Evolutionary conservation across 2,797 vertebrate species (phyloP).

Genomic region (Sebastes oblongus): DNA sequence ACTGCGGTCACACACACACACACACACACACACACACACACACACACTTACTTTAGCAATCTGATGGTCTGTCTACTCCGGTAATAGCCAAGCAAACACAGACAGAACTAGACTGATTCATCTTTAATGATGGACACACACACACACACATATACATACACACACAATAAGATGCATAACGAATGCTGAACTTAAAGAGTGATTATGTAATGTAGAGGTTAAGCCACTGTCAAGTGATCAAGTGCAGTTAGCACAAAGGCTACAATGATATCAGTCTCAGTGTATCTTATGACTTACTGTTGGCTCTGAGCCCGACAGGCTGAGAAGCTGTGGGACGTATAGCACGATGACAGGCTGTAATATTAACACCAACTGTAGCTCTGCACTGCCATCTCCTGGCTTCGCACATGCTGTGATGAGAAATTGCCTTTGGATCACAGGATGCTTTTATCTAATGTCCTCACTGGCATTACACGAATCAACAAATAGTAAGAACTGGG

Average conservation of each 20-base stretch:
- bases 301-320: neutral
- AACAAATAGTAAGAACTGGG: neutral
- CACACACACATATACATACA: neutral
- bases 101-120: conserved; percentile 33
- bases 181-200: neutral
- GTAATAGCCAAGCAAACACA: conserved; percentile 52
- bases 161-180: neutral
- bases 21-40: neutral
- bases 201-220: neutral
- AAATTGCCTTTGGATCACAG: neutral
- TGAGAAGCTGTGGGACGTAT: neutral
- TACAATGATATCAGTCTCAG: neutral
- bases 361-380: conserved; percentile 40
- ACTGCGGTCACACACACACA: neutral
- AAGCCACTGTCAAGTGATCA: neutral
- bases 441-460: neutral
- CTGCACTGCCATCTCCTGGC: conserved; percentile 75
- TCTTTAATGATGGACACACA: conserved; percentile 23
- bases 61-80: conserved; percentile 72
- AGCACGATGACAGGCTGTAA: neutral
- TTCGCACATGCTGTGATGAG: conserved; percentile 1
- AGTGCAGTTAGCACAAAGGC: neutral
- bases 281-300: neutral
- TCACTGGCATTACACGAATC: neutral
- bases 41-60: conserved; percentile 28